These are phyloP conservation scores for Lepidocyrtinus sp. DNA, from an alignment of 2,888 invertebrate species.

Conservation along the genomic window DNA sequence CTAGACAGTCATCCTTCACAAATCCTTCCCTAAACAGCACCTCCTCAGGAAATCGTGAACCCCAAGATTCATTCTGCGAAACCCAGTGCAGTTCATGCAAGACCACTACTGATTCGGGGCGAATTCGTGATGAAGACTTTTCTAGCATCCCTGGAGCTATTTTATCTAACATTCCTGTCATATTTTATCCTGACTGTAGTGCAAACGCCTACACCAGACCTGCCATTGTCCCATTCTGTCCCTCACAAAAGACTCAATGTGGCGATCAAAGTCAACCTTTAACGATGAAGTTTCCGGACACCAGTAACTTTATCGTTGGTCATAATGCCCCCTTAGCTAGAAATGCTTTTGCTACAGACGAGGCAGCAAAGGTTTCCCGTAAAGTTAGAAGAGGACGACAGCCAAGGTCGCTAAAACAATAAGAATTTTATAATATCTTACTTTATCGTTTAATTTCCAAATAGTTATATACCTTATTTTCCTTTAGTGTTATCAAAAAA, in stretches of 20 bases:
- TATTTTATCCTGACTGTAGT: slow-evolving; percentile 68
- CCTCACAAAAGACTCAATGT: slow-evolving; percentile 59
- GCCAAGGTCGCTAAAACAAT: background rate
- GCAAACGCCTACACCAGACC: slow-evolving; percentile 65
- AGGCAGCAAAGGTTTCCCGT: slow-evolving; percentile 33
- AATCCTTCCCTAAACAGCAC: background rate
- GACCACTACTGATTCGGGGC: background rate
- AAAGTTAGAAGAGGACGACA: slow-evolving; percentile 56
- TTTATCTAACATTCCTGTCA: slow-evolving; percentile 65
- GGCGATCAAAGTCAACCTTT: slow-evolving; percentile 47
- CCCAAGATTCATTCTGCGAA: slow-evolving; percentile 36
- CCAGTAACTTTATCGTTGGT: slow-evolving; percentile 17
- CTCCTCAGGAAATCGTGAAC: background rate
- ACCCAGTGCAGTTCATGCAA: slow-evolving; percentile 55
- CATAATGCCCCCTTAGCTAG: slow-evolving; percentile 46
- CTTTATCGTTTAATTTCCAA: background rate
- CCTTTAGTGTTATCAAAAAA: background rate
- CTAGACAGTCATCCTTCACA: background rate
- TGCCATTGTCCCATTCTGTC: slow-evolving; percentile 69
- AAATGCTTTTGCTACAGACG: slow-evolving; percentile 43
- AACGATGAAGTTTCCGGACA: slow-evolving; percentile 64
- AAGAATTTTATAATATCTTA: background rate
- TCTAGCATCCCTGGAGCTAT: slow-evolving; percentile 67
- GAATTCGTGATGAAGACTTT: slow-evolving; percentile 60
- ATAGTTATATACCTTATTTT: background rate